These are phyloP conservation scores for Araneus ventricosus DNA, from an alignment of 1,140 invertebrate genomes.

Conservation along the genomic window DNA sequence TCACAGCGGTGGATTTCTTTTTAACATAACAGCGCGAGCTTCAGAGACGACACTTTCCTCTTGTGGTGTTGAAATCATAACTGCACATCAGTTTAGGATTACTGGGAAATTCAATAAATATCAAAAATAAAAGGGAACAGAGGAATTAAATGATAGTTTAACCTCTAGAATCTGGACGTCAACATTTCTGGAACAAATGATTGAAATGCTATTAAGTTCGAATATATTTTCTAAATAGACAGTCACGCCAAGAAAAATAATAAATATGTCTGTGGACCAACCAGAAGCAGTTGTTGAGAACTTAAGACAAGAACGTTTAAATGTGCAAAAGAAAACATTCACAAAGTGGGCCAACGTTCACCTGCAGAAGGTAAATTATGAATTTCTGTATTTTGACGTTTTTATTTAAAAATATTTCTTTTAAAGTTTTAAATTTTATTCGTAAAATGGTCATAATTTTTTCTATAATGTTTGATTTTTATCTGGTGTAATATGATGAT, in stretches of 20 bases:
- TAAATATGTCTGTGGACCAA: slow-evolving; percentile 58
- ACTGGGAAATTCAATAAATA: no score
- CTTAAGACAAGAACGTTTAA: slow-evolving; percentile 47
- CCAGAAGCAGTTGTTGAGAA: slow-evolving; percentile 53
- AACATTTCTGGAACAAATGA: not conserved
- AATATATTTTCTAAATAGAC: not conserved
- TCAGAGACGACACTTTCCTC: not conserved
- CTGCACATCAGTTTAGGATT: not conserved
- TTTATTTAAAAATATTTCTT: not conserved
- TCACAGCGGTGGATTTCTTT: not conserved
- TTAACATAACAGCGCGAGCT: not conserved
- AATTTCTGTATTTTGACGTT: not conserved
- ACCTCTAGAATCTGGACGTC: not conserved
- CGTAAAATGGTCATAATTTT: no score
- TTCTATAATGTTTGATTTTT: not conserved
- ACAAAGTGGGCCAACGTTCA: slow-evolving; percentile 69
- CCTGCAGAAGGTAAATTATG: slow-evolving; percentile 56
- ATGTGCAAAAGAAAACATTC: slow-evolving; percentile 70
- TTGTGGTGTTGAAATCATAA: not conserved
- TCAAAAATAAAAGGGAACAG: no score
- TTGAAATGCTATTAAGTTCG: not conserved
- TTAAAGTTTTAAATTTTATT: no score
- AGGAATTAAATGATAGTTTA: not conserved
- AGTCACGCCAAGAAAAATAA: not conserved
- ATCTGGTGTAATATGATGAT: not conserved